Evolutionary conservation across 2,113 vertebrate species (phyloP).

Genomic region (Sphyrna mokarran): DNA sequence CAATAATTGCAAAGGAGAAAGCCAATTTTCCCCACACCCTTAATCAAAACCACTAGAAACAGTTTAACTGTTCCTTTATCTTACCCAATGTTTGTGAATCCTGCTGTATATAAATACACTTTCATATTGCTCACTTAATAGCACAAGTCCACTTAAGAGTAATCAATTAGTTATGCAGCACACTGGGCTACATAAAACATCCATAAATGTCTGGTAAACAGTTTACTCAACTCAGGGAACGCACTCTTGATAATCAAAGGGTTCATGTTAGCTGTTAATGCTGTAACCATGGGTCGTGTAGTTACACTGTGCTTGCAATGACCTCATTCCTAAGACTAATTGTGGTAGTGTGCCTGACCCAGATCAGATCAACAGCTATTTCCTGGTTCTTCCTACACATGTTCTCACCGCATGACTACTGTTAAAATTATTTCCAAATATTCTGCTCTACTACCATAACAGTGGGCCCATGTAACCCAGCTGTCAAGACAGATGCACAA

Average conservation of each 20-base stretch:
- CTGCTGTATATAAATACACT: neutral
- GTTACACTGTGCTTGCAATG: neutral
- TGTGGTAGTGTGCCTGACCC: neutral
- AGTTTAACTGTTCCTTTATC: neutral
- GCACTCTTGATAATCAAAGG: neutral
- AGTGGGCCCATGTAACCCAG: neutral
- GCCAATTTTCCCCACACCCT: neutral
- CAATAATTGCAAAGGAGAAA: neutral
- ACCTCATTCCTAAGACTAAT: slow-evolving; percentile 26
- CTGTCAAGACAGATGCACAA: neutral
- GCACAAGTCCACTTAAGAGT: neutral
- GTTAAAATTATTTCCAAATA: neutral
- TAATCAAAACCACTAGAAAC: neutral
- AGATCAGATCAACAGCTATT: neutral
- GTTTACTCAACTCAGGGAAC: neutral
- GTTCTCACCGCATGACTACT: neutral
- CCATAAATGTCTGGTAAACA: neutral
- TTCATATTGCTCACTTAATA: neutral
- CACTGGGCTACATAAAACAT: neutral
- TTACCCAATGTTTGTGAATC: neutral
- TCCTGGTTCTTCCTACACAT: slow-evolving; percentile 11
- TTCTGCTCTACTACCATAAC: neutral
- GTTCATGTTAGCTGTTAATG: neutral
- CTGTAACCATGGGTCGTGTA: neutral
- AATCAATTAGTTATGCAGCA: neutral